Evolutionary conservation across 2,113 vertebrate species (phyloP).

Genomic region (Hiodon alosoides): DNA sequence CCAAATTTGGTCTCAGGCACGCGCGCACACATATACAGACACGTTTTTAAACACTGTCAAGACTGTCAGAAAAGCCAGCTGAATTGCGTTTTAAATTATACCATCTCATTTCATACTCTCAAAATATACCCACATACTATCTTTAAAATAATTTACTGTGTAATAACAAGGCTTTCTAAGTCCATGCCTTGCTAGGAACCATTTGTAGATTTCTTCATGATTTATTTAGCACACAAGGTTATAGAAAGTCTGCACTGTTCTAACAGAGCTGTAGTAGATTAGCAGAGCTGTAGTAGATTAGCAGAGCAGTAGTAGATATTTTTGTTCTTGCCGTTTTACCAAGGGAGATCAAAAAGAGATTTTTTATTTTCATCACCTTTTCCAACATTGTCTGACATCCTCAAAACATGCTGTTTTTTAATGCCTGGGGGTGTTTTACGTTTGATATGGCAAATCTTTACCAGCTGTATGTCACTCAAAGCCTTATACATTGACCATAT

Average conservation of each 20-base stretch:
- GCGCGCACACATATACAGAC: conserved; percentile 11
- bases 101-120: neutral
- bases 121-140: neutral
- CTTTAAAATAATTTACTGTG: neutral
- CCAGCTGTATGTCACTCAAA: neutral
- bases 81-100: neutral
- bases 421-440: neutral
- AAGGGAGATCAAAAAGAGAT: neutral
- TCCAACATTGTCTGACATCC: neutral
- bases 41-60: neutral
- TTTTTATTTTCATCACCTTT: neutral
- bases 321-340: conserved; percentile 2
- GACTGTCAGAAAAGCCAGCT: neutral
- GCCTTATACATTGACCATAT: neutral
- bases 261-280: neutral
- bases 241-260: conserved; percentile 9
- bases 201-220: neutral
- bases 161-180: neutral
- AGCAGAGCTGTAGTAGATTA: neutral
- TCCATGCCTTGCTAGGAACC: neutral
- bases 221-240: neutral
- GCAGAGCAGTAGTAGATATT: conserved; percentile 3
- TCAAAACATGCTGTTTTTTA: neutral
- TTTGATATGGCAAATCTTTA: neutral
- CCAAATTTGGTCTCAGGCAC: neutral